Evolutionary conservation across 2,113 vertebrate genomes (phyloP).

Genomic region (Daubentonia madagascariensis): DNA sequence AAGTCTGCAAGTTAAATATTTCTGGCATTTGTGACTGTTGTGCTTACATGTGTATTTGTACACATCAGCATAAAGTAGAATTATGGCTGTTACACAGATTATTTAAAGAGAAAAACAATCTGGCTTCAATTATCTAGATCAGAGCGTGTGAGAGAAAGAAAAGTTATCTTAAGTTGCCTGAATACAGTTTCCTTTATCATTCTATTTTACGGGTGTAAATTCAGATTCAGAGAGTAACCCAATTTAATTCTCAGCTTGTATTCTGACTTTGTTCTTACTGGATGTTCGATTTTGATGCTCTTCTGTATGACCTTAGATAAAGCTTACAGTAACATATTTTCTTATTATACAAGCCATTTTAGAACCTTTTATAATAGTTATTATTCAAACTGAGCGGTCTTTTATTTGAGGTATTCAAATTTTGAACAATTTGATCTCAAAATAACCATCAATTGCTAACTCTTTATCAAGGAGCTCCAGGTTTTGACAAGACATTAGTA

Average conservation of each 20-base stretch:
- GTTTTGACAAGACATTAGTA: not conserved
- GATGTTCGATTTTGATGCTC: not conserved
- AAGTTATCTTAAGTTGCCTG: not conserved
- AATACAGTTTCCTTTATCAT: not conserved
- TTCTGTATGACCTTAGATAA: not conserved
- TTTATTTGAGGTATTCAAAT: not conserved
- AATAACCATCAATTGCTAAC: not conserved
- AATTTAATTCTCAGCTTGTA: not conserved
- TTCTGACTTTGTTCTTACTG: not conserved
- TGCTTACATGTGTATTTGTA: not conserved
- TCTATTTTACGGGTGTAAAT: not conserved
- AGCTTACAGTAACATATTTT: not conserved
- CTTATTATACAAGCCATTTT: not conserved
- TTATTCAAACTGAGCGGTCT: not conserved
- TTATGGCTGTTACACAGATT: not conserved
- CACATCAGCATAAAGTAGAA: not conserved
- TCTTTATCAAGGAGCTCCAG: not conserved
- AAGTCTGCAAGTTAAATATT: not conserved
- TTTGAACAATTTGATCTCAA: not conserved
- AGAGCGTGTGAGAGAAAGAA: not conserved
- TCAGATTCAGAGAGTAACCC: not conserved
- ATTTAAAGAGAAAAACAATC: conserved; percentile 33
- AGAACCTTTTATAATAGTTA: not conserved
- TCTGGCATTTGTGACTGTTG: not conserved
- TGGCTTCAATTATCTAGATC: conserved; percentile 24